Evolutionary conservation across 2,797 vertebrate genomes (phyloP), one percentile per base, ranked within the genome.

Genomic region (Otolemur crassicaudatus): DNA sequence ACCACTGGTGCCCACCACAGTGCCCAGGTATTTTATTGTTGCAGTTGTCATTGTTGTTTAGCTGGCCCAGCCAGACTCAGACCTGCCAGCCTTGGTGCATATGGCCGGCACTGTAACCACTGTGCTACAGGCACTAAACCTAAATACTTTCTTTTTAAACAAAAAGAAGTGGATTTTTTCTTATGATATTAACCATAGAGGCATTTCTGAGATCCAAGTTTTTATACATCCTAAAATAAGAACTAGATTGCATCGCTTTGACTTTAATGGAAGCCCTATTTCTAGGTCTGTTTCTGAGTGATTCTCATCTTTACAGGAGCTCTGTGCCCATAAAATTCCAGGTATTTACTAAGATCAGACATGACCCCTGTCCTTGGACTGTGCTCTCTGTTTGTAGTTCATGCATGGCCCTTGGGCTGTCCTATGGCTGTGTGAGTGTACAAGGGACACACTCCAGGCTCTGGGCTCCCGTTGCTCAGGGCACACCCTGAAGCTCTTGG

Each of bases 401-500:
- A 67, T 0, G 5, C 25, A 3, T 0, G 1, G 56, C 19, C 43
- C n/a, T 12, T 1, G 0, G 31, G 46, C 1, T 29, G 14, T 16
- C 46, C 25, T 1, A 37, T 0, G 1, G 40, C 27, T 1, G 19
- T 4, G 22, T 1, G 56, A 12, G 34, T 10, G 0, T 31, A 31
- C 20, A 1, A 7, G 0, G 9, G 79, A 5, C 8, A 63, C 16
- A 4, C 23, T 11, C 17, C 5, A 49, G 37, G 14, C 84, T 58
- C 56, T 37, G 65, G 79, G 23, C 25, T 40, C 37, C 46, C 11
- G 31, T 53, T 17, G 19, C 19, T 17, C 7, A 5, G 3, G 20
- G 60, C 16, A 12, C 2, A 2, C 3, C 43, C 43, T 20, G 49
- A 19, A 67, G 40, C 46, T 27, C 23, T 7, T 77, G 37, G 17